Evolutionary conservation across 2,797 vertebrate genomes (phyloP).

Genomic region (Gallinago nigripennis): DNA sequence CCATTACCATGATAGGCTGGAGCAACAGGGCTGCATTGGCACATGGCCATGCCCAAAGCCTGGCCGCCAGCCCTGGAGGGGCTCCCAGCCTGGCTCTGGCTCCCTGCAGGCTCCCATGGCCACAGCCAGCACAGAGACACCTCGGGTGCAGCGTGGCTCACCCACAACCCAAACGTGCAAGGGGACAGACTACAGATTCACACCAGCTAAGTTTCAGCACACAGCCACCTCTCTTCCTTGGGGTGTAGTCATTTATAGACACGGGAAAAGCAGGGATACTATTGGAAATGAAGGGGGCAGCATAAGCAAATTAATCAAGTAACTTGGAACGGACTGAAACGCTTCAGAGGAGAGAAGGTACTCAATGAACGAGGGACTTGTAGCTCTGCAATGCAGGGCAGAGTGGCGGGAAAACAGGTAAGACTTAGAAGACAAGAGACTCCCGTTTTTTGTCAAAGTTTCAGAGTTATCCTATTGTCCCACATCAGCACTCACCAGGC

Average conservation of each 20-base stretch:
- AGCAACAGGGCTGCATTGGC: background rate
- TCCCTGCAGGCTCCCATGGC: background rate
- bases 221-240: background rate
- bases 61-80: background rate
- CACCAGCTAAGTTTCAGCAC: background rate
- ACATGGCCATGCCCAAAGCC: background rate
- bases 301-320: slow-evolving; percentile 52
- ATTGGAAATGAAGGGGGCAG: slow-evolving; percentile 40
- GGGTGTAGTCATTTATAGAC: background rate
- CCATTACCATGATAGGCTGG: background rate
- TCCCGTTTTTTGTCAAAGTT: background rate
- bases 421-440: background rate
- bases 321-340: background rate
- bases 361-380: background rate
- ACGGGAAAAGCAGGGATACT: background rate
- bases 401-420: background rate
- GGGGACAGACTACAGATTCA: background rate
- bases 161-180: background rate
- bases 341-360: background rate
- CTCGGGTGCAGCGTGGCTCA: rapidly evolving
- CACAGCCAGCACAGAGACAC: background rate
- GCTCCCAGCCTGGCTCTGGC: background rate
- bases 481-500: background rate
- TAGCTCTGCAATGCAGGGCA: background rate
- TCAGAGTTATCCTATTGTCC: background rate